Percentiles rank a stretch among this genome's conserved stretches.
Conservation (phyloP, 1,140 invertebrate species). For the Saxidomus purpurata region DNA sequence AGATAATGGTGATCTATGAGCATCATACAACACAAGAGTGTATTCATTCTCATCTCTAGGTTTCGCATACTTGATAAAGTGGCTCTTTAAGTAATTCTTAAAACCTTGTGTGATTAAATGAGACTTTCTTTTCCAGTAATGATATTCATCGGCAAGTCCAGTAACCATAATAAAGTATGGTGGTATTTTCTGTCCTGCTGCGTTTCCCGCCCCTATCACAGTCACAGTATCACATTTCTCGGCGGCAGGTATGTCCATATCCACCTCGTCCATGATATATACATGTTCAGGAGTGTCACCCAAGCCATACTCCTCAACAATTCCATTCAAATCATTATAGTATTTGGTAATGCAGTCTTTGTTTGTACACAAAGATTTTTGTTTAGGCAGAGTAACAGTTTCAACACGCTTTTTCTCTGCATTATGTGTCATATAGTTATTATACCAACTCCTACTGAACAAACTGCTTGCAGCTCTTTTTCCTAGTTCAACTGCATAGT, state of each 20-base stretch:
- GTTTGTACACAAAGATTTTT: no score
- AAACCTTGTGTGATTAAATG: background rate
- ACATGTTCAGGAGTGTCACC: background rate
- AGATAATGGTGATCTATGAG: background rate
- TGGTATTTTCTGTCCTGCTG: background rate
- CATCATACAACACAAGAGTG: background rate
- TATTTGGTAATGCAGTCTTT: no score
- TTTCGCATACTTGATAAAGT: background rate
- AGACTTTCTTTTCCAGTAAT: background rate
- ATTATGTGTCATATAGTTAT: background rate
- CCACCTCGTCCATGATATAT: background rate
- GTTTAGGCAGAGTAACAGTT: no score
- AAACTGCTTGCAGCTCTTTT: background rate
- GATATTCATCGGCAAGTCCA: background rate
- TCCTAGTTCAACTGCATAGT: background rate
- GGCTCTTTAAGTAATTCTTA: background rate
- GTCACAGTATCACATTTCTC: background rate
- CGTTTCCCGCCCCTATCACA: background rate
- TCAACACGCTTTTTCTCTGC: background rate
- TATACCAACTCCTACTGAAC: background rate
- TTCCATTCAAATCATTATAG: no score
- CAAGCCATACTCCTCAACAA: no score
- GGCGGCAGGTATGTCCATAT: background rate
- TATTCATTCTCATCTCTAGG: background rate
- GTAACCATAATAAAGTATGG: background rate